These are phyloP conservation scores for Tragelaphus imberbis DNA, from an alignment of 2,113 vertebrate species.

Conservation along the genomic window DNA sequence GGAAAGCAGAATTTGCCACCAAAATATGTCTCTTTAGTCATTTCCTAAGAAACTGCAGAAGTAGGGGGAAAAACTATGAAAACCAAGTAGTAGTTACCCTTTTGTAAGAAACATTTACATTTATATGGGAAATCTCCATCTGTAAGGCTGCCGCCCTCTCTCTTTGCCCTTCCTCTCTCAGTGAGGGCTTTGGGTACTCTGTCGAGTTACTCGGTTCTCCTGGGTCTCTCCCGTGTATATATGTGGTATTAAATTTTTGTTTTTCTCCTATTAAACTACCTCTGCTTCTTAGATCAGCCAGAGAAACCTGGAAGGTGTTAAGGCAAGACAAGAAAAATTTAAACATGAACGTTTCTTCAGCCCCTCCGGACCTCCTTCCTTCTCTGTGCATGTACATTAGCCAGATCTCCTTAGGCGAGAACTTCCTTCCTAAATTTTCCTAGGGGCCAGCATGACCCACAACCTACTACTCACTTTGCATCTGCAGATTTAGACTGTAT, in stretches of 20 bases:
- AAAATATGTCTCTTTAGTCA: neutral
- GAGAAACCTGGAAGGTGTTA: neutral
- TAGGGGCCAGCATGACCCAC: neutral
- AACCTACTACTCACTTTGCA: neutral
- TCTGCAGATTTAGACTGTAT: neutral
- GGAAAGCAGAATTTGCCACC: neutral
- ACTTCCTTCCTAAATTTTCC: neutral
- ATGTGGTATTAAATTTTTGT: neutral
- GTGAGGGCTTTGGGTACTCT: neutral
- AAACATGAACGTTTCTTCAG: neutral
- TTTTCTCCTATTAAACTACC: neutral
- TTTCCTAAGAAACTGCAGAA: neutral
- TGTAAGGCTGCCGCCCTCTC: neutral
- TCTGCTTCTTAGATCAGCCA: neutral
- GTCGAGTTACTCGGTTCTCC: neutral
- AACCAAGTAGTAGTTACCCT: neutral
- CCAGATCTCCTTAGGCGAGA: neutral
- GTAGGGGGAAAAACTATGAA: neutral
- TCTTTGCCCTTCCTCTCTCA: neutral
- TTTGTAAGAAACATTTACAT: neutral
- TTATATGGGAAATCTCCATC: neutral
- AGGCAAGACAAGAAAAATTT: neutral
- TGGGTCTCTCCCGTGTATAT: neutral
- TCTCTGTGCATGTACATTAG: neutral
- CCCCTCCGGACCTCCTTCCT: neutral